Percentiles rank a stretch among this genome's conserved stretches.
phyloP scores from a whole-genome alignment of 2,113 vertebrate genomes.

The Reinhardtius hippoglossoides region DNA sequence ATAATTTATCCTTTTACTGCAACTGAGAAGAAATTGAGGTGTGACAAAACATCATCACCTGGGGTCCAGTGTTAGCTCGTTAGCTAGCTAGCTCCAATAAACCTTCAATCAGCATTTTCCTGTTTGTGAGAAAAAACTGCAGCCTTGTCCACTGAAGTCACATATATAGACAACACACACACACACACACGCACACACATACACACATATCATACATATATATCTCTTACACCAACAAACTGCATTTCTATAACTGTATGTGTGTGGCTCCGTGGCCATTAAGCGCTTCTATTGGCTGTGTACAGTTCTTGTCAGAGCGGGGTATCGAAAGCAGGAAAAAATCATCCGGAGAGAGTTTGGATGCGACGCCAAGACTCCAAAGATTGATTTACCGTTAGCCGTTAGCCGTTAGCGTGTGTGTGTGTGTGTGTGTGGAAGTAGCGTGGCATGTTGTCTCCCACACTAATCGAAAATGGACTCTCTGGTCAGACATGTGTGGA shows the following conservation, averaged over 20 bases:
- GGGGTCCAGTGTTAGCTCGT: background rate
- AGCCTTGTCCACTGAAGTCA: background rate
- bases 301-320: constrained; percentile 43
- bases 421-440: background rate
- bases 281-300: constrained; percentile 12
- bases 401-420: constrained; percentile 15
- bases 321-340: constrained; percentile 28
- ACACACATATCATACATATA: constrained; percentile 15
- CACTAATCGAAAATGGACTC: no score
- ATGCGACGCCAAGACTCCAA: constrained; percentile 36
- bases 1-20: no score
- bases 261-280: constrained; percentile 28
- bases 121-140: background rate
- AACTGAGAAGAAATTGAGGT: background rate
- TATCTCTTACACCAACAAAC: constrained; percentile 39
- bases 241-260: constrained; percentile 46
- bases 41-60: background rate
- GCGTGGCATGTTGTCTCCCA: background rate
- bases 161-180: background rate
- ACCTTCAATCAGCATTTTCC: background rate
- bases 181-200: background rate
- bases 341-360: constrained; percentile 51
- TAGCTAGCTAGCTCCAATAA: background rate
- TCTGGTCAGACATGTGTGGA: background rate
- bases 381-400: constrained; percentile 37